Evolutionary conservation across 1,140 invertebrate species (phyloP).

Genomic region (Zaprionus inermis): DNA sequence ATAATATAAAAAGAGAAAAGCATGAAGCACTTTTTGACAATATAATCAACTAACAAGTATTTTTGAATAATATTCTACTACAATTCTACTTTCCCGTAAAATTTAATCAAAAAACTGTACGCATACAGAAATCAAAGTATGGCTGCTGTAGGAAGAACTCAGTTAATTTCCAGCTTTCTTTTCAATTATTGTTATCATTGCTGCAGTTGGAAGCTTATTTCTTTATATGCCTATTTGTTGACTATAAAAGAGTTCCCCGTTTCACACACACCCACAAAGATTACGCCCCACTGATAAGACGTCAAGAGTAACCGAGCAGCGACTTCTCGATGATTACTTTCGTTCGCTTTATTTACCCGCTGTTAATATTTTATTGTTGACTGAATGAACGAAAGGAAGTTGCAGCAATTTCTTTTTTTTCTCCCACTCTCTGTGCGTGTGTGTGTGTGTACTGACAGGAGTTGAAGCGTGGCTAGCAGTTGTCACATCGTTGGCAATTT

Average conservation of each 20-base stretch:
- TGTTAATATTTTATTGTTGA: slow-evolving; percentile 80
- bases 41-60: no score
- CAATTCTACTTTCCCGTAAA: no score
- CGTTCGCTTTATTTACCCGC: slow-evolving; percentile 63
- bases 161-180: neutral
- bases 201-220: neutral
- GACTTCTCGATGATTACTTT: slow-evolving; percentile 36
- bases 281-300: slow-evolving; percentile 24
- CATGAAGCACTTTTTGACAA: neutral
- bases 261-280: no score
- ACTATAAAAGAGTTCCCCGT: neutral
- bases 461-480: slow-evolving; percentile 77
- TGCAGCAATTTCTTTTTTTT: slow-evolving; percentile 58
- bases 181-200: neutral
- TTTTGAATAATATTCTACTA: neutral
- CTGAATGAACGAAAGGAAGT: slow-evolving; percentile 71
- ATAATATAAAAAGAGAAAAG: neutral
- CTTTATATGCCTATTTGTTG: slow-evolving; percentile 10
- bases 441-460: slow-evolving; percentile 45
- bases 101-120: no score
- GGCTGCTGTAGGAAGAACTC: neutral
- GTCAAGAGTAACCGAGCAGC: slow-evolving; percentile 34
- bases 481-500: slow-evolving; percentile 79
- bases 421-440: neutral
- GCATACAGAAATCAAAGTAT: no score